phyloP scores from a whole-genome alignment of 2,888 invertebrate species.

The Prosopocoilus inquinatus region DNA sequence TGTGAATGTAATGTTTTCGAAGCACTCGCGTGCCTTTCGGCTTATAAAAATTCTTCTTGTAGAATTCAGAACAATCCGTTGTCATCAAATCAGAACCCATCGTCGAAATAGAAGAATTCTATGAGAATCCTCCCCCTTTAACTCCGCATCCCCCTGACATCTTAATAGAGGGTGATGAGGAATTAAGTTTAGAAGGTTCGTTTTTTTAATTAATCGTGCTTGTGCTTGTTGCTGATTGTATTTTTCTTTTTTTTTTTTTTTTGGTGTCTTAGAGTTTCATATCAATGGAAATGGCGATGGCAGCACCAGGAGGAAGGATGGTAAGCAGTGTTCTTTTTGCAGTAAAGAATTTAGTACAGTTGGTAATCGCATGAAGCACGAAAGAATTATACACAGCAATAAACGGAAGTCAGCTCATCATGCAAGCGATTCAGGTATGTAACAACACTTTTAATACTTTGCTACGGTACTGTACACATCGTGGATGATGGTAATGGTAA shows the following conservation, averaged over 20 bases:
- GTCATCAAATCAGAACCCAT: constrained; percentile 30
- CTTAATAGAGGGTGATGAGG: constrained; percentile 10
- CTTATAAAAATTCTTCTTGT: constrained; percentile 4
- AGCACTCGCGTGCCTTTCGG: neutral
- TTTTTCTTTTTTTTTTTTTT: constrained; percentile 21
- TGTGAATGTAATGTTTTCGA: neutral
- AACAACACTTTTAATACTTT: too few species aligned
- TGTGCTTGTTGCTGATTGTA: neutral
- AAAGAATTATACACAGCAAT: constrained; percentile 32
- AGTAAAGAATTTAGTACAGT: constrained; percentile 38
- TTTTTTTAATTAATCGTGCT: constrained; percentile 4
- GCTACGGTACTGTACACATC: too few species aligned
- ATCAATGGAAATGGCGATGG: neutral
- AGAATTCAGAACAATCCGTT: constrained; percentile 9
- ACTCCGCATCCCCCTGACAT: constrained; percentile 28
- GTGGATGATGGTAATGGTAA: too few species aligned
- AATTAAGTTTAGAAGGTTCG: constrained; percentile 4
- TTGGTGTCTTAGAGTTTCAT: constrained; percentile 6
- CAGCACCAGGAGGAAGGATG: constrained; percentile 4
- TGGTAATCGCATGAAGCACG: constrained; percentile 41
- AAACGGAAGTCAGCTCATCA: neutral
- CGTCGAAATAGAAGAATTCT: constrained; percentile 33
- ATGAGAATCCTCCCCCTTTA: constrained; percentile 37
- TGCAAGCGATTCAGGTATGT: too few species aligned
- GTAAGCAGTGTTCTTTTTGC: constrained; percentile 38